These are phyloP conservation scores for Tetragnatha montana DNA, from an alignment of 2,888 invertebrate species.

Conservation along the genomic window DNA sequence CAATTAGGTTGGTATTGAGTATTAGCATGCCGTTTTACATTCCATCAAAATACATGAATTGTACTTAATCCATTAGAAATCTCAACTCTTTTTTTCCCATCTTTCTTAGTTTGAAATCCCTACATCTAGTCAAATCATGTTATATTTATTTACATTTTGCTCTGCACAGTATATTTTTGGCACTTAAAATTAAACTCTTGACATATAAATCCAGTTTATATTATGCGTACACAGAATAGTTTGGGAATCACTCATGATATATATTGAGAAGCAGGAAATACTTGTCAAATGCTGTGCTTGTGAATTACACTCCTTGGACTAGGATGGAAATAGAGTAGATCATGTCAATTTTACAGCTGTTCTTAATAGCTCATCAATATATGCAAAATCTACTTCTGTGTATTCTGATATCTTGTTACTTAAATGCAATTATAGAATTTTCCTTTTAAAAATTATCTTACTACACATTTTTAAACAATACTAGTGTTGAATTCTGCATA, in stretches of 20 bases:
- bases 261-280: background rate
- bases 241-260: background rate
- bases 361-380: slow-evolving; percentile 32
- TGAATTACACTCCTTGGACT: background rate
- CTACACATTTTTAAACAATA: slow-evolving; percentile 68
- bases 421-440: slow-evolving; percentile 43
- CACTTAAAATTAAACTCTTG: too few species aligned
- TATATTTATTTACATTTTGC: too few species aligned
- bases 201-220: too few species aligned
- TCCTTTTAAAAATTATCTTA: slow-evolving; percentile 41
- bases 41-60: background rate
- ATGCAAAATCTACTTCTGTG: slow-evolving; percentile 29
- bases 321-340: slow-evolving; percentile 1
- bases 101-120: too few species aligned
- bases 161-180: too few species aligned
- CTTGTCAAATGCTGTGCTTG: background rate
- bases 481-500: slow-evolving; percentile 68
- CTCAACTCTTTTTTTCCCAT: too few species aligned
- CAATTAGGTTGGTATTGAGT: background rate
- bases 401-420: slow-evolving; percentile 46
- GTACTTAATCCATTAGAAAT: too few species aligned
- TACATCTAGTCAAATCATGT: too few species aligned
- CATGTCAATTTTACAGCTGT: slow-evolving; percentile 36
- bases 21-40: background rate
- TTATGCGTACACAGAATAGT: background rate